Evolutionary conservation across 2,113 vertebrate genomes (phyloP), one percentile per base, ranked within the genome.

Genomic region (Microtus montanus): DNA sequence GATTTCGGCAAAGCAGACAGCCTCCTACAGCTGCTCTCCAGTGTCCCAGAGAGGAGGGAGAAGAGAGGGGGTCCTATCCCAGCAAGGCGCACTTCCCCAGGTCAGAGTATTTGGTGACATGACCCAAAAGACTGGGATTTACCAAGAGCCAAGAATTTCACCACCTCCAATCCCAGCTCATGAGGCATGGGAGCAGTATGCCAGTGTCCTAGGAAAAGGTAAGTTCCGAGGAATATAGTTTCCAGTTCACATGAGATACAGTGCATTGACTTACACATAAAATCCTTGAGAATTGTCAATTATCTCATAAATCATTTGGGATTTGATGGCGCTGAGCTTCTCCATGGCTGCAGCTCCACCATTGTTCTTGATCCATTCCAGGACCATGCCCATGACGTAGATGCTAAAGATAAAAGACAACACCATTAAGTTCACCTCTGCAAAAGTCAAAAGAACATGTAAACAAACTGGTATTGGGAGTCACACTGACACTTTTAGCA

Each of bases 321-420:
- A 99, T 96, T 99, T 99, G 97, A 98, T 97, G 92, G 98, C 98
- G 97, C 98, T 99, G 26, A 99, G 98, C 70, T 97, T 98, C 95
- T 99, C 98, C 99, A 99, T 99, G 94, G 98, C 98, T 12, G 97
- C 90, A 52, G 98, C 98, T 87, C 99, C 99, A 0, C 99, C 99
- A 0, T 98, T 99, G 97, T 99, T 99, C 97, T 99, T 99, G 96
- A 99, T 99, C 99, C 99, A 99, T 96, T 99, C 99, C 95, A 99
- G 98, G 79, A 99, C 99, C 97, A 99, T 96, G 77, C 98, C 98
- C 99, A 99, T 99, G 92, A 99, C 99, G 92, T 99, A 99, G 98
- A 99, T 99, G 97, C 99, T 99, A 94, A 97, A 97, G 77, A 82
- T 41, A 52, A 35, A n/a, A 82, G 71, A 91, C 30, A 83, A 90